Percentiles rank a stretch among this genome's conserved stretches.
Evolutionary conservation across 2,113 vertebrate species (phyloP).

Genomic region (Rhadina sibilatrix): DNA sequence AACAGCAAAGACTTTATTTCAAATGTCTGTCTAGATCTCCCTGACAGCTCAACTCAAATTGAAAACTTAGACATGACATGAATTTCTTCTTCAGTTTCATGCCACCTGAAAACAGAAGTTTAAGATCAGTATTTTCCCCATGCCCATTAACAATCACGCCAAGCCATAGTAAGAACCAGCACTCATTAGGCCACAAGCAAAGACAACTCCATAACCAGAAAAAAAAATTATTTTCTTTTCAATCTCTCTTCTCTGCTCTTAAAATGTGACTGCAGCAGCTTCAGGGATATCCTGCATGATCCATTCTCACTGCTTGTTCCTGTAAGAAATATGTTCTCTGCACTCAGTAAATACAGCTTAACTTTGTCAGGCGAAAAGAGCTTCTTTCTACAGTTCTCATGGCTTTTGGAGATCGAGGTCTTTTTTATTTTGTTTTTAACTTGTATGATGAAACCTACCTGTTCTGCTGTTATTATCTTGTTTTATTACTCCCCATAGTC

Average conservation of each 20-base stretch:
- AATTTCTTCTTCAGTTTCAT: background rate
- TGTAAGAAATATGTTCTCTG: background rate
- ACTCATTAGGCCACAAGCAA: background rate
- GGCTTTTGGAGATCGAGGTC: background rate
- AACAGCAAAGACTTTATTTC: background rate
- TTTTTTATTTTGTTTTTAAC: background rate
- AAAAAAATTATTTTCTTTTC: background rate
- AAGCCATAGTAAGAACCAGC: background rate
- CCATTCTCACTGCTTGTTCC: background rate
- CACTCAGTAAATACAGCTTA: background rate
- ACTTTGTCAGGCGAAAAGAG: background rate
- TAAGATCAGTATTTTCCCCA: background rate
- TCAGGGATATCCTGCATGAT: background rate
- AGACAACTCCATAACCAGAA: background rate
- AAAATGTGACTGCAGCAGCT: background rate
- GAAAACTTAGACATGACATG: background rate
- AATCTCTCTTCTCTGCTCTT: background rate
- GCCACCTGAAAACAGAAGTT: background rate
- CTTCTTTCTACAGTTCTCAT: background rate
- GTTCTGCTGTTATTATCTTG: background rate
- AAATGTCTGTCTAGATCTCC: background rate
- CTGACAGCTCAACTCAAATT: background rate
- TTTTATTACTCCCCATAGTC: background rate
- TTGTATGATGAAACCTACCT: background rate
- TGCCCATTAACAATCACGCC: background rate